phyloP scores from a whole-genome alignment of 2,113 vertebrate genomes.

The Rana temporaria region DNA sequence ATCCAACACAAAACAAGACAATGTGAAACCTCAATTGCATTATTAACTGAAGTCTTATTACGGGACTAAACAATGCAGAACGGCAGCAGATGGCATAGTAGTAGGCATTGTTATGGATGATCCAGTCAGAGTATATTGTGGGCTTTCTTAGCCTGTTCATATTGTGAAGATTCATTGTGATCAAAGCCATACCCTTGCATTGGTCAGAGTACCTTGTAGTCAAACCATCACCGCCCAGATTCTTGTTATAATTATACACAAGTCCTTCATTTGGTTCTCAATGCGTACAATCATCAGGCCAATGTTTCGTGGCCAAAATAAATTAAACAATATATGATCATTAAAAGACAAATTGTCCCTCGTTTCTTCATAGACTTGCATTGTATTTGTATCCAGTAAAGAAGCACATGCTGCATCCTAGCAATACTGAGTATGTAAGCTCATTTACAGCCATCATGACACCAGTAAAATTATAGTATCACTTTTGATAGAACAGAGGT shows the following conservation, averaged over 20 bases:
- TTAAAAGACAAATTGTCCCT: background rate
- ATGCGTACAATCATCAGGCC: constrained; percentile 25
- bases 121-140: background rate
- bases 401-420: constrained; percentile 11
- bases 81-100: no score
- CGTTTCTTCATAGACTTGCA: background rate
- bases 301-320: background rate
- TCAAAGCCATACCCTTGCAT: background rate
- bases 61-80: background rate
- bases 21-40: no score
- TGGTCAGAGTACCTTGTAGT: background rate
- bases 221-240: background rate
- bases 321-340: constrained; percentile 1
- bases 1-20: background rate
- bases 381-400: background rate
- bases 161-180: background rate
- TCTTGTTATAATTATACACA: background rate
- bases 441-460: constrained; percentile 1
- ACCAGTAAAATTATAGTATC: background rate
- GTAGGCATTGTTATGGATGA: no score
- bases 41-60: background rate
- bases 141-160: no score
- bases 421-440: constrained; percentile 25
- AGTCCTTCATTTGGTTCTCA: constrained; percentile 29
- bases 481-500: no score